Base-by-base conservation (phyloP, 2,888 invertebrate species). In the Alloplasta piceator region DNA sequence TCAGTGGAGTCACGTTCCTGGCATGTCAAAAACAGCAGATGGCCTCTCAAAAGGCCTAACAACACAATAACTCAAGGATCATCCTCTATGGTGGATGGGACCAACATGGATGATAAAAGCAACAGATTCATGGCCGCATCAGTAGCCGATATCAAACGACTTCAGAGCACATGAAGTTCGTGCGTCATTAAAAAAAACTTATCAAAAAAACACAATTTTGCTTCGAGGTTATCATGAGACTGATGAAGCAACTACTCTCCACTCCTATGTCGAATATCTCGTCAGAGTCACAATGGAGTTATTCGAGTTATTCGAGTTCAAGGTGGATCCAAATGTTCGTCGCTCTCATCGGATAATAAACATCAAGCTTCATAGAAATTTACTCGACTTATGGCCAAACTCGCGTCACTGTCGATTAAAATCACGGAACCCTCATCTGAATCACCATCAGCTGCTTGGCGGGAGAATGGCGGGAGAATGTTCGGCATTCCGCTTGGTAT, bases 271-370 rank as follows among this genome's bases (percentile, higher is more conserved):
- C 12, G 4, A 50, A 1, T 5, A 38, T 71, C 58, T 12, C 39
- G n/a, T 12, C 58, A 46, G 39, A 46, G 73, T 41, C 14, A 12
- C 0, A 7, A 72, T 3, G 78, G 83, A 1, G 52, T 80, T 4
- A 36, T 84, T 16, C 38, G 83, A 67, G 80, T 85, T 6, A 83
- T n/a, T n/a, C n/a, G n/a, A n/a, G n/a, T n/a, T n/a, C n/a, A 82
- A 9, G 80, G 81, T 6, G 41, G 82, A 41, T 38, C 82, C 16
- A 60, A 64, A 0, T 39, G 73, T 4, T 46, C 82, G 36, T 9
- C 46, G 1, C 36, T 83, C 10, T 10, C 52, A 1, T 70, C n/a
- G 16, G 82, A n/a, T n/a, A n/a, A 78, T 2, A 80, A 46, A 5
- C 79, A 82, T 46, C 80, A 64, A 9, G 66, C 60, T n/a, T n/a